These are phyloP conservation scores for Phylloscopus trochilus DNA, from an alignment of 2,113 vertebrate genomes.

Conservation along the genomic window DNA sequence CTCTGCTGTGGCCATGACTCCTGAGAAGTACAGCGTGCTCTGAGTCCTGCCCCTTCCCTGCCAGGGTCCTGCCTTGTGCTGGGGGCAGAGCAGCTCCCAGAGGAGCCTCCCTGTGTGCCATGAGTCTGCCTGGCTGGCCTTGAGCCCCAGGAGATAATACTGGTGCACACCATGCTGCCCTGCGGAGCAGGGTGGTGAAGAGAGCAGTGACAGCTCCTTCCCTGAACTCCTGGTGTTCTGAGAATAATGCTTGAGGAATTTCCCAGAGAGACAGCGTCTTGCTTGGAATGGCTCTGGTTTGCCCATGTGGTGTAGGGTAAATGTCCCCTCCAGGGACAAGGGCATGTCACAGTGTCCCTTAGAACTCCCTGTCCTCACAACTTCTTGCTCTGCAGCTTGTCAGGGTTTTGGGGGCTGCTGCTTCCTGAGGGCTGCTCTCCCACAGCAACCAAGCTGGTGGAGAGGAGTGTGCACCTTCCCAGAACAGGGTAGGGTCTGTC, in stretches of 20 bases:
- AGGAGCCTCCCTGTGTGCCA: not conserved
- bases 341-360: rapidly evolving
- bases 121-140: not conserved
- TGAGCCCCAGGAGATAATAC: not conserved
- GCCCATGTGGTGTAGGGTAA: rapidly evolving
- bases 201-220: not conserved
- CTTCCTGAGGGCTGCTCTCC: not conserved
- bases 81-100: not conserved
- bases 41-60: not conserved
- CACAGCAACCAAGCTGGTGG: rapidly evolving
- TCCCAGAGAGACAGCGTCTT: rapidly evolving
- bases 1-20: not conserved
- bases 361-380: not conserved
- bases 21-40: rapidly evolving
- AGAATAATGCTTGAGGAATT: rapidly evolving
- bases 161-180: not conserved
- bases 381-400: not conserved
- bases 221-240: not conserved
- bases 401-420: not conserved
- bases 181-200: not conserved
- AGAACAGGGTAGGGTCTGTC: not conserved
- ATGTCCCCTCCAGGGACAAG: not conserved
- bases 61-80: rapidly evolving
- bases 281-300: not conserved
- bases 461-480: not conserved